Base-by-base conservation (phyloP, 2,113 vertebrate genomes). In the Chloropsis cyanopogon region DNA sequence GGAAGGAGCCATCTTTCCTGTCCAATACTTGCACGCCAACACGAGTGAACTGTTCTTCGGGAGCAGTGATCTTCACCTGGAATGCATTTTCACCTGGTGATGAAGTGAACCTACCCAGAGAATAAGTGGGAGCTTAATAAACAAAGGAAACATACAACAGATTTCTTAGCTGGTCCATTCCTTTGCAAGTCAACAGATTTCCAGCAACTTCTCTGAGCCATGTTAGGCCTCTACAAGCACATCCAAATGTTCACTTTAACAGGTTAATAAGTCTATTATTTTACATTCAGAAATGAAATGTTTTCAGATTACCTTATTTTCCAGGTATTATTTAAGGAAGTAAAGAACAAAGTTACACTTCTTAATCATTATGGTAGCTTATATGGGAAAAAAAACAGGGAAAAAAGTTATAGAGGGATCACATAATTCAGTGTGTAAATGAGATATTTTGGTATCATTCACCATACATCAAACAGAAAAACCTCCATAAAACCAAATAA, bases 11-110 rank as follows among this genome's bases (percentile, higher is more conserved):
- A 95, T 99, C 99, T 61, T 98, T 98, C 76, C 99, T 98, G 95
- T 99, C 99, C 96, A 99, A 97, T 76, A 99, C 97, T 93, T 99
- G 99, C 71, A 99, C 97, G 94, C 99, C 99, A 57, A 99, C 98
- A 81, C 99, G 98, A 86, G 98, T 98, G 96, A 99, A 99, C 14
- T 98, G 98, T 82, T 99, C 99, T 13, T 97, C 98, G 0, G 98
- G 98, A 64, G 99, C 99, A 31, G 97, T 97, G 61, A 99, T 98
- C 96, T 98, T 98, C 94, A 99, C 98, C 64, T 99, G 98, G 96
- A 99, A 99, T 13, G 97, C 98, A 52, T 98, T 98, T 96, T 99
- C 98, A 88, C 99, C 99, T 0, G 99, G 99, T 20, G 99, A 99
- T 23, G 96, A 94, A 39, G 98, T 99, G n/a, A 99, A 98, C 93